These are phyloP conservation scores for Azorinus chamasolen DNA, from an alignment of 2,888 invertebrate species.

Conservation along the genomic window DNA sequence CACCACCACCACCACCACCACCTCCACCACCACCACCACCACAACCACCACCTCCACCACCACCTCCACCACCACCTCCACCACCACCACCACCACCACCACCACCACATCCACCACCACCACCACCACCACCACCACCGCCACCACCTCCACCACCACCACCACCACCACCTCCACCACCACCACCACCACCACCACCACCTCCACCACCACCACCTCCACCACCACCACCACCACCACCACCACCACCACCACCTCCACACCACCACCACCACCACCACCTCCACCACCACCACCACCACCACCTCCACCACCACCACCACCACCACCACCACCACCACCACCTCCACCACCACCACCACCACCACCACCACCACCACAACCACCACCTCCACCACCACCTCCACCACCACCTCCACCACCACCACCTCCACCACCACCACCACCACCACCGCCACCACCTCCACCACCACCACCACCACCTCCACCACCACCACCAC, in stretches of 20 bases:
- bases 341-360: not conserved
- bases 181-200: not conserved
- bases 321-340: not conserved
- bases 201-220: not conserved
- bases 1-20: not conserved
- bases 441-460: not conserved
- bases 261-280: no score
- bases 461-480: not conserved
- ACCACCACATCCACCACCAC: no score
- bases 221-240: constrained; percentile 1
- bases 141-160: not conserved
- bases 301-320: not conserved
- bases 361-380: no score
- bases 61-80: not conserved
- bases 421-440: not conserved
- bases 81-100: no score
- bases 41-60: no score
- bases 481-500: not conserved
- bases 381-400: no score
- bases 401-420: not conserved
- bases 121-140: no score
- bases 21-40: no score
- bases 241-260: no score
- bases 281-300: not conserved
- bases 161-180: not conserved